These are phyloP conservation scores for Heliconius ismenius DNA, from an alignment of 2,888 invertebrate genomes.

Conservation along the genomic window DNA sequence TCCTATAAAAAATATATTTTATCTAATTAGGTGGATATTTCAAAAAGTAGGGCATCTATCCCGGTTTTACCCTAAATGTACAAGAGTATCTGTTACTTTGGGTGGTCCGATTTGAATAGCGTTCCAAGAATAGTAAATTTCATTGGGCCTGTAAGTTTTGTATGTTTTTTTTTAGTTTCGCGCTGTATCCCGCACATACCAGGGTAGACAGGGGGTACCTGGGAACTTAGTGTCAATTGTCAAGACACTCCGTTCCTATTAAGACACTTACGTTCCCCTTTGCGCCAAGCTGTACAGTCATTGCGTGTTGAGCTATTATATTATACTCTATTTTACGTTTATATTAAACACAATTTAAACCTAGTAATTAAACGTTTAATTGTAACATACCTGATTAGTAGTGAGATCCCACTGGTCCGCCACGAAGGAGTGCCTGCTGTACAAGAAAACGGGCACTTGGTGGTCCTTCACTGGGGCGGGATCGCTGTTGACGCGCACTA, in stretches of 20 bases:
- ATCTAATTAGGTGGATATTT: too few relatives aligned
- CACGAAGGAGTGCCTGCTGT: slow-evolving; percentile 84
- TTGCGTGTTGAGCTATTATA: too few relatives aligned
- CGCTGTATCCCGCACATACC: not conserved
- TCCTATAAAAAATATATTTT: too few relatives aligned
- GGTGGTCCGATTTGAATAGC: too few relatives aligned
- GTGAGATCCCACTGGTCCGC: slow-evolving; percentile 91
- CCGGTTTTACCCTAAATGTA: too few relatives aligned
- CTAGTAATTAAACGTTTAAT: not conserved
- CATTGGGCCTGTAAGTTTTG: too few relatives aligned
- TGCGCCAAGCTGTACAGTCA: too few relatives aligned
- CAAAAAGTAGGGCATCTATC: too few relatives aligned
- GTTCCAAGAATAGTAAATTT: too few relatives aligned
- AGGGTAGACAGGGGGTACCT: not conserved
- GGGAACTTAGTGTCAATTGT: not conserved
- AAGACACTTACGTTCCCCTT: too few relatives aligned
- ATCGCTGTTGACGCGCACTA: slow-evolving; percentile 86
- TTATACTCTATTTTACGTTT: not conserved
- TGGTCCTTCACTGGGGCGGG: slow-evolving; percentile 88
- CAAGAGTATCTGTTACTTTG: too few relatives aligned
- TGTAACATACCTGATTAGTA: slow-evolving; percentile 85
- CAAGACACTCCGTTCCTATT: not conserved
- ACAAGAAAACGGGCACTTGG: slow-evolving; percentile 90
- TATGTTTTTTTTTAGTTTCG: not conserved
- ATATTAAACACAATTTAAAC: not conserved